phyloP scores from a whole-genome alignment of 2,888 invertebrate species.

The Erebia aethiops region DNA sequence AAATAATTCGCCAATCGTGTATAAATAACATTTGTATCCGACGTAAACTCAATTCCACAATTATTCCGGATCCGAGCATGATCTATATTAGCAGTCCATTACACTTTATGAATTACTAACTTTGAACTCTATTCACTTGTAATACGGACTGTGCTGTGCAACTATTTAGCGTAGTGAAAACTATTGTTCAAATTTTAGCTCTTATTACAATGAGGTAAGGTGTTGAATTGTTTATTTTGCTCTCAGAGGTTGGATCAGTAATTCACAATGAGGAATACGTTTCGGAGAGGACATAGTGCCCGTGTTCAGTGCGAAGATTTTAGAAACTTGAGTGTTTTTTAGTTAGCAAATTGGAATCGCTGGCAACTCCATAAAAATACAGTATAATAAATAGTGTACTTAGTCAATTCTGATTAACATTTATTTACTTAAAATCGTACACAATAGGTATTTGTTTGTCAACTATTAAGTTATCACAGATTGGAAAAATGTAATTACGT shows the following conservation, averaged over 20 bases:
- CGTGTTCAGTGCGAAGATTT: background rate
- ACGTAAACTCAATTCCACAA: constrained; percentile 25
- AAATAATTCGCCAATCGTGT: constrained; percentile 11
- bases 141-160: constrained; percentile 12
- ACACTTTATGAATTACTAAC: constrained; percentile 1
- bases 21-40: constrained; percentile 26
- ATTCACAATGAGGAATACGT: background rate
- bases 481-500: too few species aligned
- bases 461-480: too few species aligned
- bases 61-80: constrained; percentile 23
- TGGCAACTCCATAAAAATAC: too few species aligned
- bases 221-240: constrained; percentile 16
- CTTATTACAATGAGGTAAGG: constrained; percentile 11
- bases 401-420: too few species aligned
- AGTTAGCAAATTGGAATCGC: background rate
- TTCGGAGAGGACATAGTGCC: background rate
- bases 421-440: too few species aligned
- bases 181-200: background rate
- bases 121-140: constrained; percentile 13
- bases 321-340: background rate
- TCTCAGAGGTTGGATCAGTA: constrained; percentile 15
- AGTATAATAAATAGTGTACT: too few species aligned
- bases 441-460: too few species aligned
- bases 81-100: constrained; percentile 19
- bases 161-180: constrained; percentile 7